Evolutionary conservation across 2,797 vertebrate genomes (phyloP).

Genomic region (Acrossocheilus wenchowensis): DNA sequence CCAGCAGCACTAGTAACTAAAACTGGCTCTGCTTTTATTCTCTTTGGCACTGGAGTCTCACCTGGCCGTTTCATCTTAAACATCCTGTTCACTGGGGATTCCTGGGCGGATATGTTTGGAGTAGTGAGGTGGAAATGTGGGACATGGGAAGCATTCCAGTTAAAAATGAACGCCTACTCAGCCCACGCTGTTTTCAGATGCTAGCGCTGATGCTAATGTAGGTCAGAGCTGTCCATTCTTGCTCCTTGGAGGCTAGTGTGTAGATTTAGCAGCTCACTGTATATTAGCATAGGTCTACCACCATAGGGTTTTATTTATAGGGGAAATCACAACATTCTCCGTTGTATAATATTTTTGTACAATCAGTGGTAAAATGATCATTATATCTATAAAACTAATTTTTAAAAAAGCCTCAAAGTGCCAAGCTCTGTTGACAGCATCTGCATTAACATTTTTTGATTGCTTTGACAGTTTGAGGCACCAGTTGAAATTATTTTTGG

Average conservation of each 20-base stretch:
- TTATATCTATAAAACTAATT: background rate
- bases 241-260: conserved; percentile 41
- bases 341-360: background rate
- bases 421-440: background rate
- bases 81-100: conserved; percentile 34
- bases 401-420: background rate
- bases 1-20: conserved; percentile 24
- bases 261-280: conserved; percentile 45
- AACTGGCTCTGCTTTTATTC: conserved; percentile 17
- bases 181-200: conserved; percentile 43
- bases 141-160: conserved; percentile 54
- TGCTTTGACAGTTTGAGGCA: background rate
- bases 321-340: background rate
- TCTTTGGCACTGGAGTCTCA: conserved; percentile 34
- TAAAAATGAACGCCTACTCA: conserved; percentile 50
- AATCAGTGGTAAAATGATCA: background rate
- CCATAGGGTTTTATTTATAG: conserved; percentile 18
- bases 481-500: background rate
- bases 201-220: conserved; percentile 42
- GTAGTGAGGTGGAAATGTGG: conserved; percentile 43
- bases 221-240: conserved; percentile 42
- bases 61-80: conserved; percentile 43
- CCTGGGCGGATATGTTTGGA: conserved; percentile 42
- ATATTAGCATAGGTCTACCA: conserved; percentile 39
- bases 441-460: background rate